Conservation (phyloP, 2,888 invertebrate species). For the Drosophila antonietae region DNA sequence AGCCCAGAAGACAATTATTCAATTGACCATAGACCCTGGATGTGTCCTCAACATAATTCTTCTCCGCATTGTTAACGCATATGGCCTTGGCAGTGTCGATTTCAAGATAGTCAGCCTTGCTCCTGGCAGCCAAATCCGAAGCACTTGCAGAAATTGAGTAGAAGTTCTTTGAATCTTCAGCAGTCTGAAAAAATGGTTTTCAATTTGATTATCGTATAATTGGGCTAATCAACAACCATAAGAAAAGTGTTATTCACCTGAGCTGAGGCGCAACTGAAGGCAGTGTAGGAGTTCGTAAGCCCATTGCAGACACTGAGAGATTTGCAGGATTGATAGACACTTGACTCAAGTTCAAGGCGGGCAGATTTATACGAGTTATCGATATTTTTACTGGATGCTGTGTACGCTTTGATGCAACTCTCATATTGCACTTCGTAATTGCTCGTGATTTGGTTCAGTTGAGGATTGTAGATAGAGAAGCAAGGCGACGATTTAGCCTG, state of each 20-base stretch:
- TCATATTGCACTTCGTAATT: conserved; percentile 35
- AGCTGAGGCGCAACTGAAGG: conserved; percentile 8
- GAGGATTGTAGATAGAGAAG: conserved; percentile 41
- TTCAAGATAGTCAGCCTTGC: conserved; percentile 17
- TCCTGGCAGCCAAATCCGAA: conserved; percentile 15
- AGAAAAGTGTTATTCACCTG: conserved; percentile 7
- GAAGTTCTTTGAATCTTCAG: conserved; percentile 44
- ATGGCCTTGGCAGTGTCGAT: background rate
- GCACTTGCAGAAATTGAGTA: conserved; percentile 45
- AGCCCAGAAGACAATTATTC: conserved; percentile 40
- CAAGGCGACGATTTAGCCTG: conserved; percentile 24
- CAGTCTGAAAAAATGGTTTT: conserved; percentile 3
- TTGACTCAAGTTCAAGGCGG: conserved; percentile 2
- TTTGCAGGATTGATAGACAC: conserved; percentile 9
- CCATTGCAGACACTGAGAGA: conserved; percentile 3
- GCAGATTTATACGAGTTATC: background rate
- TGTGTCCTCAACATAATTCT: conserved; percentile 48
- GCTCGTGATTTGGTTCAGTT: conserved; percentile 13
- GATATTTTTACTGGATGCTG: background rate
- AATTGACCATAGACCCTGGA: conserved; percentile 31
- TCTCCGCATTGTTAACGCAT: conserved; percentile 42
- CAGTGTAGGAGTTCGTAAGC: background rate
- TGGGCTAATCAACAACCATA: background rate
- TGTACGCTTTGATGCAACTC: conserved; percentile 15
- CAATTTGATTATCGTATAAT: background rate